A percentile compares a stretch with the other conserved stretches of the same genome.
Evolutionary conservation across 2,888 invertebrate genomes (phyloP).

Genomic region (Mesorhabditis spiculigera): DNA sequence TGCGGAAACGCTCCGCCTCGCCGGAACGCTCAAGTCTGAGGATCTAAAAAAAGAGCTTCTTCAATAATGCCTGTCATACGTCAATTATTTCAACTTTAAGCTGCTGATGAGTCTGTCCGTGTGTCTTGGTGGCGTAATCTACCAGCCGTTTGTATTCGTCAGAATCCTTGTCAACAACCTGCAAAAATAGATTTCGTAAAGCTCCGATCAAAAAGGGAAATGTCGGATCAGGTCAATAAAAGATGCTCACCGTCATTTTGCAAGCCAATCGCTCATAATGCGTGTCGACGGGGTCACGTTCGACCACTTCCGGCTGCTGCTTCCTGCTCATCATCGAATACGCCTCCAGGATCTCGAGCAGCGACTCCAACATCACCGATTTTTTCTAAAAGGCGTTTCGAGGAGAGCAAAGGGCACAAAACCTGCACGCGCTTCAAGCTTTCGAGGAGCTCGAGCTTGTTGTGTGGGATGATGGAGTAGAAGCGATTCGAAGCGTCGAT

Average conservation of each 20-base stretch:
- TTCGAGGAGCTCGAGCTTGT: constrained; percentile 77
- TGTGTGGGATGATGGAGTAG: constrained; percentile 91
- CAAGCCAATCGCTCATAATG: constrained; percentile 85
- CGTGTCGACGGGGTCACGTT: constrained; percentile 72
- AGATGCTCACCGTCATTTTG: constrained; percentile 67
- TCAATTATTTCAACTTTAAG: constrained; percentile 73
- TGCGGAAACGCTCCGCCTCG: constrained; percentile 69
- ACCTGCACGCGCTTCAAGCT: constrained; percentile 58
- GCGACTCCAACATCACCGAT: constrained; percentile 81
- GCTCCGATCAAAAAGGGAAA: neutral
- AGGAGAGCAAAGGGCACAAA: neutral
- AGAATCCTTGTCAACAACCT: constrained; percentile 45
- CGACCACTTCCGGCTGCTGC: neutral
- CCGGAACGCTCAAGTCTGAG: constrained; percentile 61
- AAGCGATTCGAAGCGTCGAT: constrained; percentile 64
- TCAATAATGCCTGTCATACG: constrained; percentile 54
- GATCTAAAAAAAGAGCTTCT: constrained; percentile 52
- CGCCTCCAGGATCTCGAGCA: constrained; percentile 91
- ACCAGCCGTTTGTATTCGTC: constrained; percentile 75
- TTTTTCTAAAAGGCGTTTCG: constrained; percentile 64
- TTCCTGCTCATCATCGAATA: constrained; percentile 72
- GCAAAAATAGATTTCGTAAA: neutral
- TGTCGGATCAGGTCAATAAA: neutral
- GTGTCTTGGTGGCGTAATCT: constrained; percentile 80
- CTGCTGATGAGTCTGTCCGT: constrained; percentile 80